Percentiles rank a stretch among this genome's conserved stretches.
These are phyloP conservation scores for Perccottus glenii DNA, from an alignment of 2,113 vertebrate genomes.

Conservation along the genomic window DNA sequence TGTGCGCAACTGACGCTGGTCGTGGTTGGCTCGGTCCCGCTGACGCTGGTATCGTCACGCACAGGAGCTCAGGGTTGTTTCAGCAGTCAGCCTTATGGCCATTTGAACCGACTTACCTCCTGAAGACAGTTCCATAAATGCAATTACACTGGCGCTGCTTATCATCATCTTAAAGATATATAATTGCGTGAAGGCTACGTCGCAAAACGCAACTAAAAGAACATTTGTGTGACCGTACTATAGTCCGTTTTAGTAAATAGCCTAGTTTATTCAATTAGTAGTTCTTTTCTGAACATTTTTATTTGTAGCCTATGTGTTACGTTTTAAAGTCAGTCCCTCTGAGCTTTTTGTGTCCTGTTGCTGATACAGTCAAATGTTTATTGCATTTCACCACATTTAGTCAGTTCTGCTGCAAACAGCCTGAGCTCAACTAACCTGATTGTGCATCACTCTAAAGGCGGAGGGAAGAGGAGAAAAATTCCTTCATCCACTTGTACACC, in stretches of 20 bases:
- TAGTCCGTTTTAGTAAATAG: too few relatives aligned
- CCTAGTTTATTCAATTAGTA: too few relatives aligned
- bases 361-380: neutral
- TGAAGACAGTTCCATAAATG: conserved; percentile 6
- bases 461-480: conserved; percentile 31
- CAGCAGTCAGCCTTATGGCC: conserved; percentile 41
- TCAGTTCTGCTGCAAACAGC: neutral
- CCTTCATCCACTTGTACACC: neutral
- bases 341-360: neutral
- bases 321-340: neutral
- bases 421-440: neutral
- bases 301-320: neutral
- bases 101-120: conserved; percentile 43
- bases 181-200: too few relatives aligned
- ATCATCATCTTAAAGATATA: too few relatives aligned
- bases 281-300: too few relatives aligned
- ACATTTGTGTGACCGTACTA: too few relatives aligned
- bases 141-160: too few relatives aligned
- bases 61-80: conserved; percentile 45
- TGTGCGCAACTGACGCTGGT: conserved; percentile 66
- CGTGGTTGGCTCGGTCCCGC: conserved; percentile 65
- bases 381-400: neutral
- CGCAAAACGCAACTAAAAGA: neutral
- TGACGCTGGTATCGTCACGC: conserved; percentile 72
- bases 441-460: conserved; percentile 17